Percentiles rank a stretch among this genome's conserved stretches.
phyloP scores from a whole-genome alignment of 2,888 invertebrate genomes.

The Orchestes rusci region DNA sequence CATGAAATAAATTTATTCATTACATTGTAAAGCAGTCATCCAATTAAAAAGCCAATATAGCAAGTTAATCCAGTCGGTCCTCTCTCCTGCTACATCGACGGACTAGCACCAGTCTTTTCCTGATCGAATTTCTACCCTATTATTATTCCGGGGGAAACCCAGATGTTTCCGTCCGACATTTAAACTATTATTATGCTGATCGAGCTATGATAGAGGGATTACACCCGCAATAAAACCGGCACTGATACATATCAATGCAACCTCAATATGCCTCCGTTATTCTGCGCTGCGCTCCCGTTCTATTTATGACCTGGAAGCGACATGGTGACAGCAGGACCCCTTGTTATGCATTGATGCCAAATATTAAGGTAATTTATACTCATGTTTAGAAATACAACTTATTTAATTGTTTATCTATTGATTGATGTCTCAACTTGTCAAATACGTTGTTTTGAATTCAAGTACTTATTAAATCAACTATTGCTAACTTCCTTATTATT shows the following conservation, averaged over 20 bases:
- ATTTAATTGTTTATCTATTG: too few relatives aligned
- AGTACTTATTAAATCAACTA: too few relatives aligned
- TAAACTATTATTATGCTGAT: slow-evolving; percentile 47
- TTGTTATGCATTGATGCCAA: slow-evolving; percentile 23
- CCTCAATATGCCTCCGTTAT: slow-evolving; percentile 43
- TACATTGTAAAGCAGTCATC: too few relatives aligned
- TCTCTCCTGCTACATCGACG: slow-evolving; percentile 11
- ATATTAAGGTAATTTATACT: too few relatives aligned
- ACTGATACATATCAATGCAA: slow-evolving; percentile 46
- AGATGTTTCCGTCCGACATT: slow-evolving; percentile 41
- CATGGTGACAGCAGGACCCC: slow-evolving; percentile 38
- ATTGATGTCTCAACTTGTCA: too few relatives aligned
- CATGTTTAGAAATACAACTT: too few relatives aligned
- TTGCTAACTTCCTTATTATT: too few relatives aligned
- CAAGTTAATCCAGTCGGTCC: slow-evolving; percentile 13
- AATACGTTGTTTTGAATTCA: too few relatives aligned
- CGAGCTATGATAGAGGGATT: slow-evolving; percentile 46
- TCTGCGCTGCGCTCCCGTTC: too few relatives aligned
- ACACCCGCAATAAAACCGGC: slow-evolving; percentile 46
- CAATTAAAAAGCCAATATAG: slow-evolving; percentile 24
- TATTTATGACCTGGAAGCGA: slow-evolving; percentile 38
- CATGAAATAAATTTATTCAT: too few relatives aligned
- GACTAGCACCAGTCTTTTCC: slow-evolving; percentile 18
- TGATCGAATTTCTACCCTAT: slow-evolving; percentile 25
- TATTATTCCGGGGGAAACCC: slow-evolving; percentile 31